phyloP scores from a whole-genome alignment of 2,888 invertebrate species.

The Colletes collaris region DNA sequence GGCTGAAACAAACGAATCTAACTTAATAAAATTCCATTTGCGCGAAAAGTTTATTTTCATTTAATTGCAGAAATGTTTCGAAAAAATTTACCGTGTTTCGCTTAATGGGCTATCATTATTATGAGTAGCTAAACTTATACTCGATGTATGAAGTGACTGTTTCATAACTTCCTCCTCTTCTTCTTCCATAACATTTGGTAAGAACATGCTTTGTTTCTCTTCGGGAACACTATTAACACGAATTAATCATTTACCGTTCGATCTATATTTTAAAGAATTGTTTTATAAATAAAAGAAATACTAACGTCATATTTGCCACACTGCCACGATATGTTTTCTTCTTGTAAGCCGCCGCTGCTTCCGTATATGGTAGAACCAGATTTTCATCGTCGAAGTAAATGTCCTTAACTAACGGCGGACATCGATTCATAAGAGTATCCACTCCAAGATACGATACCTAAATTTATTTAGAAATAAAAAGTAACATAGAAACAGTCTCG shows the following conservation, averaged over 20 bases:
- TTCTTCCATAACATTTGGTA: slow-evolving; percentile 85
- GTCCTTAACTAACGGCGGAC: slow-evolving; percentile 85
- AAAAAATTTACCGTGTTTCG: slow-evolving; percentile 75
- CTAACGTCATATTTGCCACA: slow-evolving; percentile 85
- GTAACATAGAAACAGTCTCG: not conserved
- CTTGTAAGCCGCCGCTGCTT: slow-evolving; percentile 85
- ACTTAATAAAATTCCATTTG: slow-evolving; percentile 69
- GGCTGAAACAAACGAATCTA: slow-evolving; percentile 81
- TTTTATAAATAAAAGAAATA: slow-evolving; percentile 34
- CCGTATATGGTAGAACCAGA: slow-evolving; percentile 84
- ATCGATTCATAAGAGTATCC: slow-evolving; percentile 84
- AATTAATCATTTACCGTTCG: not conserved
- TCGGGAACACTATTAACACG: slow-evolving; percentile 83
- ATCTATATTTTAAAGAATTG: not conserved
- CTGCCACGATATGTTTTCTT: slow-evolving; percentile 85
- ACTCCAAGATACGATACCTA: slow-evolving; percentile 86
- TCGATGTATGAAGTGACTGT: slow-evolving; percentile 75
- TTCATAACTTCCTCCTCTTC: slow-evolving; percentile 79
- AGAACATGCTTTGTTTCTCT: slow-evolving; percentile 84
- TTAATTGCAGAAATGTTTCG: not conserved
- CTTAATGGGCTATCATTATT: slow-evolving; percentile 72
- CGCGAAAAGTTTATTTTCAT: not conserved
- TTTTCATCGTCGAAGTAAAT: slow-evolving; percentile 84
- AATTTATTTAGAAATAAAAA: not conserved
- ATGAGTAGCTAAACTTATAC: slow-evolving; percentile 71